Evolutionary conservation across 1,140 invertebrate genomes (phyloP).

Genomic region (Zaprionus vittiger): DNA sequence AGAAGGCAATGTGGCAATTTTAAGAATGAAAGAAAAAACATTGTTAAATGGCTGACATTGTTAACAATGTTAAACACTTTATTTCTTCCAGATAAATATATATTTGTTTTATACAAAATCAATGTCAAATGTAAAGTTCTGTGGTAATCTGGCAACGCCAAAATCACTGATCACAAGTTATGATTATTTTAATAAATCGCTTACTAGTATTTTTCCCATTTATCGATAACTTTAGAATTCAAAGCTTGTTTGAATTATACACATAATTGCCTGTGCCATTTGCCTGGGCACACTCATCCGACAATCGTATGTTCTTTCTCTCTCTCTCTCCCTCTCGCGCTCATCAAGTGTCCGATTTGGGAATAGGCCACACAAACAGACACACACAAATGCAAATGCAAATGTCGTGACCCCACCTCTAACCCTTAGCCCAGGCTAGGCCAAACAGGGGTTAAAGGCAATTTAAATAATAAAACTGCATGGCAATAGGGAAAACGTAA

Average conservation of each 20-base stretch:
- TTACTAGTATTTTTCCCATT: neutral
- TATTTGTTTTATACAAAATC: neutral
- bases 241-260: neutral
- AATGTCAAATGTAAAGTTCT: neutral
- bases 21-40: neutral
- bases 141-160: neutral
- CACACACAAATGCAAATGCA: conserved; percentile 31
- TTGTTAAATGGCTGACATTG: neutral
- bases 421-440: conserved; percentile 60
- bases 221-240: neutral
- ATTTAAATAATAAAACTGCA: conserved; percentile 75
- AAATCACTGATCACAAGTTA: neutral
- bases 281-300: conserved; percentile 55
- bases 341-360: conserved; percentile 68
- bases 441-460: conserved; percentile 76
- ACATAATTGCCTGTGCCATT: neutral
- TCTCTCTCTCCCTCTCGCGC: neutral
- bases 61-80: neutral
- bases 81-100: neutral
- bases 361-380: conserved; percentile 55
- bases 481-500: conserved; percentile 53
- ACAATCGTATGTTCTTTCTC: conserved; percentile 46
- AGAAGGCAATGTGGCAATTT: neutral
- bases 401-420: conserved; percentile 78
- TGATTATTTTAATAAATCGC: too few relatives aligned